phyloP scores from a whole-genome alignment of 2,113 vertebrate species.

The Catharus bicknelli region DNA sequence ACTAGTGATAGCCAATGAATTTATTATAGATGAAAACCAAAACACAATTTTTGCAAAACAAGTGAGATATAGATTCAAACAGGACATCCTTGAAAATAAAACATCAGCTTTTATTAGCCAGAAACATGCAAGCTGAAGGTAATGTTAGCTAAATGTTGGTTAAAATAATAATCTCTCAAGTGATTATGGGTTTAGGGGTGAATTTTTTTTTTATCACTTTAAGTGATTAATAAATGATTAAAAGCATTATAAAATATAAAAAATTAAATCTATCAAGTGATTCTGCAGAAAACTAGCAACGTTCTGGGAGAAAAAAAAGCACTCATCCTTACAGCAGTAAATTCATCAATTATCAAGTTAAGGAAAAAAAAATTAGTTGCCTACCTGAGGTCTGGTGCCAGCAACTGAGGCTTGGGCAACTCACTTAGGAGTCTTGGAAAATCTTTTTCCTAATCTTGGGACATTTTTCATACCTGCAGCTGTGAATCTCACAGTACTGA shows the following conservation, averaged over 20 bases:
- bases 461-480: background rate
- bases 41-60: background rate
- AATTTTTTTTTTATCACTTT: background rate
- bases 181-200: accelerated
- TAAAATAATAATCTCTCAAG: background rate
- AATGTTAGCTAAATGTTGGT: background rate
- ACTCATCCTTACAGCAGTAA: background rate
- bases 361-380: background rate
- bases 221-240: too few species aligned
- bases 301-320: accelerated
- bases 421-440: background rate
- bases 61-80: background rate
- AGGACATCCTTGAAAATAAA: background rate
- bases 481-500: background rate
- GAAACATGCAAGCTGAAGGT: background rate
- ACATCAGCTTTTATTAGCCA: background rate
- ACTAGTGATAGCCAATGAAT: background rate
- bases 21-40: background rate
- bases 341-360: background rate
- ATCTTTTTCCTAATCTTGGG: background rate
- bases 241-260: background rate
- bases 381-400: background rate
- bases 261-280: background rate
- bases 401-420: background rate
- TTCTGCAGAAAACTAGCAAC: background rate